These are phyloP conservation scores for Eufriesea mexicana DNA, from an alignment of 1,140 invertebrate genomes.

Conservation along the genomic window DNA sequence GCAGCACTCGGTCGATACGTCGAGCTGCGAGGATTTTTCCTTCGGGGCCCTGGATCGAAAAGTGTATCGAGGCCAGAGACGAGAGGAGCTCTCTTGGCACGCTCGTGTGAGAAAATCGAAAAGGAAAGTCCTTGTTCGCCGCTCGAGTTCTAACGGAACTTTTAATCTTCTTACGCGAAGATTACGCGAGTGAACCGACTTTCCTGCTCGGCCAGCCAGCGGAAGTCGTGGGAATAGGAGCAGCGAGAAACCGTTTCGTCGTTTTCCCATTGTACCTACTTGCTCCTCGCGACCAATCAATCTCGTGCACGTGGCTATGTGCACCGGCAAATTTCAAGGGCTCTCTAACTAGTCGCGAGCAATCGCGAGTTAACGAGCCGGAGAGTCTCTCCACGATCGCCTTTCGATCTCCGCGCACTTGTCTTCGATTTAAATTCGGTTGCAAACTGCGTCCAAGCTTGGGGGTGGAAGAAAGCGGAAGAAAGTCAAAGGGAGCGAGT, in stretches of 20 bases:
- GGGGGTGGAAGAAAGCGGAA: neutral
- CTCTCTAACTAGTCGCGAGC: conserved; percentile 32
- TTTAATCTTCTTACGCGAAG: conserved; percentile 7
- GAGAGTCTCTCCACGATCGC: conserved; percentile 28
- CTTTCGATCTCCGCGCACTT: conserved; percentile 30
- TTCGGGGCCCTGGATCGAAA: neutral
- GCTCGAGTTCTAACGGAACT: neutral
- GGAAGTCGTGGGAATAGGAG: neutral
- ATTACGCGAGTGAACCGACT: conserved; percentile 39
- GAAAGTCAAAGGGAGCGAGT: neutral
- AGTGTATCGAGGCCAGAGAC: neutral
- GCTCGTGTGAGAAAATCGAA: neutral
- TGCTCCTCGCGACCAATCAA: neutral
- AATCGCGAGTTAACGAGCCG: conserved; percentile 50
- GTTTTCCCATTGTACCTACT: neutral
- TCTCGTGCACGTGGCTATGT: neutral
- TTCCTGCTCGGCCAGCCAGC: neutral
- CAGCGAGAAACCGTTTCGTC: neutral
- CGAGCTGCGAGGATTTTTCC: neutral
- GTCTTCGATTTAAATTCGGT: neutral
- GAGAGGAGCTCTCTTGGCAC: too few species aligned
- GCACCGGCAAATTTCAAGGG: conserved; percentile 22
- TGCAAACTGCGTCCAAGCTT: neutral
- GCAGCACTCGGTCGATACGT: too few species aligned
- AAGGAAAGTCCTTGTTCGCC: neutral